phyloP scores from a whole-genome alignment of 2,113 vertebrate species.

The Formicarius rufipectus region DNA sequence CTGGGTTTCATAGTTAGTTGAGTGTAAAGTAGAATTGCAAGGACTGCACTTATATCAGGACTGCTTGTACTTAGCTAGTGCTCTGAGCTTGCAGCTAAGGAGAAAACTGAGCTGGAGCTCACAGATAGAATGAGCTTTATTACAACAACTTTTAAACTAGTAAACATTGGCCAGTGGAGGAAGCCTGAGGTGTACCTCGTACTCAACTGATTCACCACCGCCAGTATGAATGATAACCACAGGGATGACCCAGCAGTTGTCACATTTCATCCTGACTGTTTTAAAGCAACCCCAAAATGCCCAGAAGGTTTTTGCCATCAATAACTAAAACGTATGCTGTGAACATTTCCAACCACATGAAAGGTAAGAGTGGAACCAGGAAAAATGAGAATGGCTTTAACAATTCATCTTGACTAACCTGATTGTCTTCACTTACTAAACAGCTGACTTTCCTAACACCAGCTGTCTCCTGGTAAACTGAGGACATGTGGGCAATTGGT shows the following conservation, averaged over 20 bases:
- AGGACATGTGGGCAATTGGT: not conserved
- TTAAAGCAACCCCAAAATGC: conserved; percentile 42
- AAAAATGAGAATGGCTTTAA: conserved; percentile 6
- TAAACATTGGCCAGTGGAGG: not conserved
- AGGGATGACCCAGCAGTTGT: conserved; percentile 4
- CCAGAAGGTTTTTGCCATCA: conserved; percentile 43
- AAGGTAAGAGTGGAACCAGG: not conserved
- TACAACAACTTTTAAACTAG: conserved; percentile 5
- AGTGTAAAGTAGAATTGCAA: not conserved
- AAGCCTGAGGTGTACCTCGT: not conserved
- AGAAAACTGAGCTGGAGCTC: not conserved
- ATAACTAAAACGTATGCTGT: conserved; percentile 5
- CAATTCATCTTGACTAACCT: not conserved
- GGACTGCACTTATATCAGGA: not conserved
- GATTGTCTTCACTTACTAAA: not conserved
- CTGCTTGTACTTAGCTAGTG: not conserved
- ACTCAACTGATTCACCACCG: conserved; percentile 2
- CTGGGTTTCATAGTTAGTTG: not conserved
- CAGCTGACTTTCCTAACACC: not conserved
- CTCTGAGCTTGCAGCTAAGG: not conserved
- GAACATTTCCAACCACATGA: not conserved
- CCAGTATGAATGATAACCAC: conserved; percentile 31
- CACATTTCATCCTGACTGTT: conserved; percentile 56
- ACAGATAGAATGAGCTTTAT: not conserved
- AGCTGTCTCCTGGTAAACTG: not conserved